Base-by-base conservation (phyloP, 2,888 invertebrate genomes). In the Agriopis leucophaearia region DNA sequence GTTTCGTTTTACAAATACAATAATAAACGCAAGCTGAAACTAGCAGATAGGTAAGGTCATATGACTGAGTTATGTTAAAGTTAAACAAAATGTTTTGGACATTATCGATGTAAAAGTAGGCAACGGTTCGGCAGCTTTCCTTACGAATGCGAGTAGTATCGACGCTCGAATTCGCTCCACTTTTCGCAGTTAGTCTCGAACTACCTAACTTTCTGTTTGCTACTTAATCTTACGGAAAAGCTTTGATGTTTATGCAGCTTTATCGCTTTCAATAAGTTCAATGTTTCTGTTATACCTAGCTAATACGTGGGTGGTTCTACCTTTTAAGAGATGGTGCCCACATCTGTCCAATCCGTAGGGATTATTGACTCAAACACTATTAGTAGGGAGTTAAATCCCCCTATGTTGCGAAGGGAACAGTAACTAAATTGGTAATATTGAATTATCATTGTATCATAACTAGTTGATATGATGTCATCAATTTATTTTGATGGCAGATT, bases 131-230 rank as follows among this genome's bases (percentile, higher is more conserved):
- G 78, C 78, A 79, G 81, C 86, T 87, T 87, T 88, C 87, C 77
- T 84, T 78, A 76, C 75, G 77, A 81, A 83, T 79, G 77, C 74
- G 75, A 74, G 73, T 75, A 76, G 81, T 72, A 72, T 66, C 76
- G 78, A 81, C 81, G 80, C 69, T 71, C 76, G 77, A 78, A 80
- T 81, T 83, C 78, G 83, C 78, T 84, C 85, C 78, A 87, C 84
- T 86, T 88, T 88, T 83, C 76, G 76, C 80, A 66, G 64, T 18
- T 59, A 45, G 69, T 66, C 55, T 50, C 42, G 52, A 52, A 52
- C 69, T 65, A 60, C 58, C 68, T 72, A 77, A 82, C 84, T 88
- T 88, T 85, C 84, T 82, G 85, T 81, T 80, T 78, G 74, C 77
- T 68, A 76, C 69, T 79, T 75, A 73, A 75, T 66, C 59, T 42